Evolutionary conservation across 2,888 invertebrate genomes (phyloP).

Genomic region (Lasius platythorax): DNA sequence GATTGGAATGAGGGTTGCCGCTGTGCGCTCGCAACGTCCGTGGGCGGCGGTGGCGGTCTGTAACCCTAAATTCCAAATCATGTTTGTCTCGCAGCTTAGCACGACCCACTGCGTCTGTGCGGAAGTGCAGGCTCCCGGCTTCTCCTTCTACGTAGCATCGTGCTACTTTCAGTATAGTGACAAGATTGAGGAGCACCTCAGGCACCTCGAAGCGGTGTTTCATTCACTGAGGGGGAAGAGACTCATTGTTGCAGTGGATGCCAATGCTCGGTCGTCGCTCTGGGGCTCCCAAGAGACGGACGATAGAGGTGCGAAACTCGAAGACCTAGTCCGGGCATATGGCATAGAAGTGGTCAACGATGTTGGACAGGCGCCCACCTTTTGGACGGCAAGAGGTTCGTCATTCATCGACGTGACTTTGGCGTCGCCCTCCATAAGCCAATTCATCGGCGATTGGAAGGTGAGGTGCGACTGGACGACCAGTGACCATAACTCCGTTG

Average conservation of each 20-base stretch:
- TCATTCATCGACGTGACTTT: background rate
- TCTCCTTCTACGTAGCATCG: background rate
- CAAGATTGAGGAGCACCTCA: background rate
- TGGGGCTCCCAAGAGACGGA: background rate
- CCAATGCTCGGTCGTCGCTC: constrained; percentile 12
- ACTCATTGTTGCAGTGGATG: background rate
- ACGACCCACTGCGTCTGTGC: background rate
- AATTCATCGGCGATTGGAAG: background rate
- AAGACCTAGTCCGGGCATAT: background rate
- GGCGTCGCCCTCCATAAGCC: background rate
- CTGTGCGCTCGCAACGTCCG: background rate
- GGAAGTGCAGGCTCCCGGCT: background rate
- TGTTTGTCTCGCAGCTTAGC: background rate
- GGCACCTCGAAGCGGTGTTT: background rate
- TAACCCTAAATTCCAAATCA: background rate
- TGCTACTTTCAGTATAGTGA: background rate
- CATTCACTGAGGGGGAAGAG: background rate
- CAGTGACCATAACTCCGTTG: constrained; percentile 19
- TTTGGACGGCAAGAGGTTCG: background rate
- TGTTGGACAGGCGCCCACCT: background rate
- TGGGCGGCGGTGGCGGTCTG: too few species aligned
- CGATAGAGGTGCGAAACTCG: background rate
- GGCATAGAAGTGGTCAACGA: background rate
- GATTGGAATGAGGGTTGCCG: too few species aligned
- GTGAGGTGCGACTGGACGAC: background rate